A percentile compares a stretch with the other conserved stretches of the same genome.
Evolutionary conservation across 2,113 vertebrate species (phyloP).

Genomic region (Nothobranchius furzeri): DNA sequence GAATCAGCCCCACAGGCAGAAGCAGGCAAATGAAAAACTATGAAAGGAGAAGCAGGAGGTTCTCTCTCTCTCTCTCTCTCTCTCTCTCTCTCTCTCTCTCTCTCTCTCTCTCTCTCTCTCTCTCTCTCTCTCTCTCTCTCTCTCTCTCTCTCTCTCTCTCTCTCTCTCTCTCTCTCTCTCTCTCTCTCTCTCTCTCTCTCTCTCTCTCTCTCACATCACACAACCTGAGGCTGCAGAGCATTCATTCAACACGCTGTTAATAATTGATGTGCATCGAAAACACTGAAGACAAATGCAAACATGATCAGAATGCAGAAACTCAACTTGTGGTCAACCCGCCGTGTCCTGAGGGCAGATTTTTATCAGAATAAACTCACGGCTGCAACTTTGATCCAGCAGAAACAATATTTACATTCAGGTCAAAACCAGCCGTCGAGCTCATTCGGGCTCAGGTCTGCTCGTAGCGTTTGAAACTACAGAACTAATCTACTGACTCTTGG

Average conservation of each 20-base stretch:
- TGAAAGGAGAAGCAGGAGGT: slow-evolving; percentile 40
- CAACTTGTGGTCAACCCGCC: slow-evolving; percentile 24
- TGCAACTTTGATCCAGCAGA: slow-evolving; percentile 41
- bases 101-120: too few relatives aligned
- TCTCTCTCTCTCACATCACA: slow-evolving; percentile 7
- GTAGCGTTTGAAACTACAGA: too few relatives aligned
- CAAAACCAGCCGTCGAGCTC: too few relatives aligned
- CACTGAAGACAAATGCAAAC: slow-evolving; percentile 60
- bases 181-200: too few relatives aligned
- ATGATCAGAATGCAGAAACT: slow-evolving; percentile 60
- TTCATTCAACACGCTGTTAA: slow-evolving; percentile 65
- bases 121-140: too few relatives aligned
- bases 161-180: too few relatives aligned
- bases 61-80: neutral
- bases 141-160: too few relatives aligned
- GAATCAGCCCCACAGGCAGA: slow-evolving; percentile 47
- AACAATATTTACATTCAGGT: neutral
- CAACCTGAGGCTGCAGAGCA: slow-evolving; percentile 36
- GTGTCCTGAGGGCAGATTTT: slow-evolving; percentile 18
- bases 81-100: too few relatives aligned
- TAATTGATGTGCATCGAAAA: slow-evolving; percentile 73
- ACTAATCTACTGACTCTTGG: too few relatives aligned
- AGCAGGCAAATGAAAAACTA: slow-evolving; percentile 37
- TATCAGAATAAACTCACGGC: slow-evolving; percentile 15
- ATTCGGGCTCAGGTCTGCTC: too few relatives aligned